phyloP scores from a whole-genome alignment of 2,797 vertebrate species.

The Chaunax sp. region DNA sequence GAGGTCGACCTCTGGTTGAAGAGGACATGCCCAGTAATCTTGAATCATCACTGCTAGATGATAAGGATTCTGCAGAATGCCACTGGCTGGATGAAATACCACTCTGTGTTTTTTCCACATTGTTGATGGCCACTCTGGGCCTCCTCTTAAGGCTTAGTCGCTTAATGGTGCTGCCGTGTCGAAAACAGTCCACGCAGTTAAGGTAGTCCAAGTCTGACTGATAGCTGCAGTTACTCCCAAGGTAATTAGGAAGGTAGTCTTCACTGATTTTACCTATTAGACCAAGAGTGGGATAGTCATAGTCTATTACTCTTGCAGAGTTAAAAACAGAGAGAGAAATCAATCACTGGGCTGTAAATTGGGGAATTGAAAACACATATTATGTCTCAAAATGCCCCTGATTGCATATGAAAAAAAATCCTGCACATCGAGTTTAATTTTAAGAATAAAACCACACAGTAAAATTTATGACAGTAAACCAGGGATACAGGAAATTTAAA shows the following conservation, averaged over 20 bases:
- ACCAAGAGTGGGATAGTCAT: constrained; percentile 13
- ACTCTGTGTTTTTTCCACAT: constrained; percentile 73
- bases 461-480: not conserved
- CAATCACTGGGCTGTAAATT: not conserved
- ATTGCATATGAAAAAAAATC: not conserved
- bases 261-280: constrained; percentile 77
- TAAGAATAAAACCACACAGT: not conserved
- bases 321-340: not conserved
- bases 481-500: not conserved
- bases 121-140: constrained; percentile 75
- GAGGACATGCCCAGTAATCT: constrained; percentile 70
- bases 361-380: not conserved
- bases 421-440: not conserved
- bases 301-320: constrained; percentile 15
- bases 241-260: constrained; percentile 82
- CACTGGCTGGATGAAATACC: constrained; percentile 75
- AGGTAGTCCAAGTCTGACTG: constrained; percentile 88
- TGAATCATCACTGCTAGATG: constrained; percentile 86
- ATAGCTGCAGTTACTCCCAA: constrained; percentile 86
- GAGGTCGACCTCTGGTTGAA: constrained; percentile 76
- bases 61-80: constrained; percentile 90
- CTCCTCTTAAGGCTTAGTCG: constrained; percentile 90
- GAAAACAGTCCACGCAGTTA: constrained; percentile 88
- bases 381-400: not conserved
- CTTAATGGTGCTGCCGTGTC: constrained; percentile 90